phyloP scores from a whole-genome alignment of 2,797 vertebrate genomes.

The Ctenopoma multispine region DNA sequence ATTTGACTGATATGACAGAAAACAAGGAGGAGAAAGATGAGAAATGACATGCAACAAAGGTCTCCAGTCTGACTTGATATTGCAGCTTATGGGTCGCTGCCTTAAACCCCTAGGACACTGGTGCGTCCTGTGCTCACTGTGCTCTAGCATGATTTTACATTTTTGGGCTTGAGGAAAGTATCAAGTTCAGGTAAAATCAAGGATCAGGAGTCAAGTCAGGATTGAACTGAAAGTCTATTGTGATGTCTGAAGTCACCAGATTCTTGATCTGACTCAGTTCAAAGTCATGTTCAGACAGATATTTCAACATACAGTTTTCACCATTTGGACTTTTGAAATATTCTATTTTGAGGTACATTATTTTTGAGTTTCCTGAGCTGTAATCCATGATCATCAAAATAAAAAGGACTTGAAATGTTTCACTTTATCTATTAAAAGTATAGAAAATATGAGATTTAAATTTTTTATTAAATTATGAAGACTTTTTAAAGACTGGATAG shows the following conservation, averaged over 20 bases:
- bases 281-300: too few relatives aligned
- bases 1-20: not conserved
- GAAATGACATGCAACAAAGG: not conserved
- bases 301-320: too few relatives aligned
- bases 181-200: not conserved
- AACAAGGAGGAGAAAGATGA: not conserved
- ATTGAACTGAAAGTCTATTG: not conserved
- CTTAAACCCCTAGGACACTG: not conserved
- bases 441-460: too few relatives aligned
- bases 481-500: not conserved
- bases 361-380: too few relatives aligned
- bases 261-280: not conserved
- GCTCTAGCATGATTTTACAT: not conserved
- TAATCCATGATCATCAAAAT: too few relatives aligned
- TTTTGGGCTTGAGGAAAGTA: not conserved
- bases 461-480: too few relatives aligned
- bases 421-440: too few relatives aligned
- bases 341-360: too few relatives aligned
- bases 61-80: not conserved
- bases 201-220: not conserved
- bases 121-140: not conserved
- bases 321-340: too few relatives aligned
- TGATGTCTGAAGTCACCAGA: not conserved
- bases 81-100: not conserved
- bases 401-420: too few relatives aligned